phyloP scores from a whole-genome alignment of 2,113 vertebrate genomes.

The Prochilodus magdalenae region DNA sequence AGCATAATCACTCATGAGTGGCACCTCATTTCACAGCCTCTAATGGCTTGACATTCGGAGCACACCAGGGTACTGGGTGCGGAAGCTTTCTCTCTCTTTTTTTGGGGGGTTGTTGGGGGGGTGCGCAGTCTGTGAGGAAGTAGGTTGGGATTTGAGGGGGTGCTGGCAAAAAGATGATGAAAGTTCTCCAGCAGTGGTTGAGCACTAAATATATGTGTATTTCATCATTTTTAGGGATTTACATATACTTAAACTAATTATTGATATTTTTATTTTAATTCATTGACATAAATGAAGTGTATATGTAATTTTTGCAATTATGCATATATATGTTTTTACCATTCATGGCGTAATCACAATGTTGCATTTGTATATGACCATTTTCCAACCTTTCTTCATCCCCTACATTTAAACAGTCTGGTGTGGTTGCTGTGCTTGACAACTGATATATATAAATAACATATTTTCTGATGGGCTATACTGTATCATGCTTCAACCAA shows the following conservation, averaged over 20 bases:
- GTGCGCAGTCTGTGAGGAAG: slow-evolving; percentile 1
- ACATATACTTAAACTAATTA: slow-evolving; percentile 3
- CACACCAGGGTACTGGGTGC: slow-evolving; percentile 72
- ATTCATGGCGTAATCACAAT: too few species aligned
- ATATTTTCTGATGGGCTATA: too few species aligned
- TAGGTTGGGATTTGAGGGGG: slow-evolving; percentile 61
- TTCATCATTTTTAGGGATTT: slow-evolving; percentile 25
- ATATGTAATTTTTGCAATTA: too few species aligned
- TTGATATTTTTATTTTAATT: not conserved
- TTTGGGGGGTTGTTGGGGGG: slow-evolving; percentile 1
- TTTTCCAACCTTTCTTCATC: too few species aligned
- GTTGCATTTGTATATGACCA: too few species aligned
- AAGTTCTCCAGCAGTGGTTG: slow-evolving; percentile 53
- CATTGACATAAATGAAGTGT: not conserved
- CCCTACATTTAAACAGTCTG: too few species aligned
- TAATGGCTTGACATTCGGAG: slow-evolving; percentile 83
- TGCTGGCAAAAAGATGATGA: slow-evolving; percentile 71
- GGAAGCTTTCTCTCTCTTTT: slow-evolving; percentile 69
- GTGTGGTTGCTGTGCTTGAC: too few species aligned
- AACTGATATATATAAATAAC: too few species aligned
- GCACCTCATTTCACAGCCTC: slow-evolving; percentile 84
- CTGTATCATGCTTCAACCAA: too few species aligned
- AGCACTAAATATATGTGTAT: slow-evolving; percentile 30
- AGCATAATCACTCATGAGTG: slow-evolving; percentile 82
- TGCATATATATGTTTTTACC: too few species aligned